Conservation (phyloP, 2,113 vertebrate species). For the Speoplatyrhinus poulsoni region DNA sequence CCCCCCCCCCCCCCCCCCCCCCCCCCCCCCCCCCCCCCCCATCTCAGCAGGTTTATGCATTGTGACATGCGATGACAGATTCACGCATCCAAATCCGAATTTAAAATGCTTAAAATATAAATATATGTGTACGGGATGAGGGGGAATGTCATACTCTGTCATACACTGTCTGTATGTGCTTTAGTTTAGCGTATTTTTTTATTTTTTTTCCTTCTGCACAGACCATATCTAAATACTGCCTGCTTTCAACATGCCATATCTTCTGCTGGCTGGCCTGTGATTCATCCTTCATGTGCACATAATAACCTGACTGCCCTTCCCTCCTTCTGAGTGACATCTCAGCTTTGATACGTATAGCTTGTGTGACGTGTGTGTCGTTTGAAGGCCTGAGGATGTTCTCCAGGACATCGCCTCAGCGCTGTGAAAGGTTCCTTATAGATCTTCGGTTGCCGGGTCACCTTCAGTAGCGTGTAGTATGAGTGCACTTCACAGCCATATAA, state of each 20-base stretch:
- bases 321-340: constrained; percentile 5
- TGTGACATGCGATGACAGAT: background rate
- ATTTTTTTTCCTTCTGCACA: background rate
- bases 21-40: too few species aligned
- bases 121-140: background rate
- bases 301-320: constrained; percentile 29
- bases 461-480: constrained; percentile 28
- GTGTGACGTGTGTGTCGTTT: constrained; percentile 15
- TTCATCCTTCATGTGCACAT: constrained; percentile 24
- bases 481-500: constrained; percentile 51
- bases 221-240: constrained; percentile 1
- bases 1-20: too few species aligned
- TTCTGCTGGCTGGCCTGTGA: constrained; percentile 12
- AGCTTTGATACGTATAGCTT: background rate
- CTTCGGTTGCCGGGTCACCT: constrained; percentile 51
- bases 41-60: constrained; percentile 18
- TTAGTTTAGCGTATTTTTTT: background rate
- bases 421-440: constrained; percentile 57
- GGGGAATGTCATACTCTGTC: constrained; percentile 1
- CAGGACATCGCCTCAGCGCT: constrained; percentile 53
- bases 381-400: constrained; percentile 45
- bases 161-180: constrained; percentile 1
- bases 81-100: background rate
- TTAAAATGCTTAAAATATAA: constrained; percentile 9
- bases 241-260: background rate